Base-by-base conservation (phyloP, 2,888 invertebrate species). In the Invenusta paracnida region DNA sequence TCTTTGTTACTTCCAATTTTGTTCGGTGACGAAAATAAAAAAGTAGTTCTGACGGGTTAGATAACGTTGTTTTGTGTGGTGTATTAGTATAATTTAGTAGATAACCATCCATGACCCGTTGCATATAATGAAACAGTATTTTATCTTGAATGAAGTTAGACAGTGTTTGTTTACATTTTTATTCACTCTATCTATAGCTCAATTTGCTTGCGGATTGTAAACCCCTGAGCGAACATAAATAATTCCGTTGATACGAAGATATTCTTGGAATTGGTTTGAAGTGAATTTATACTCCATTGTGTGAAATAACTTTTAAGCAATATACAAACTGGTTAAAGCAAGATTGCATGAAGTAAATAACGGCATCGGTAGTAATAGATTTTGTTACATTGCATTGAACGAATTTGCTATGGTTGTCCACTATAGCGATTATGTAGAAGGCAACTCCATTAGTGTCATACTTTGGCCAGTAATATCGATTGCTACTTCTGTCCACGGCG, bases 381-480 rank as follows among this genome's bases (percentile, higher is more conserved):
- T 84, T 81, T 11, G 84, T 84, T 11, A 84, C 28, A 5, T 84
- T 67, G 23, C 67, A 31, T n/a, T 1, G 17, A 17, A 84, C 84
- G 23, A 66, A 84, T 84, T 82, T 82, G 13, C 30, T 30, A 23
- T 82, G 82, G 29, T 30, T 29, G 31, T 82, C 82, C 2, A 82
- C 82, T 5, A 82, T 27, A 5, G 25, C 82, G 29, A 84, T 67
- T 11, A 84, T 66, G 25, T 84, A 84, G 66, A 84, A 84, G 2
- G 84, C 23, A 31, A 11, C 2, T 11, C 84, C 66, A 27, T 66
- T 27, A 25, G 2, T 17, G 2, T 67, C 48, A n/a, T 67, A 25
- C 23, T 84, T 84, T 84, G 84, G 84, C 1, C 84, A 5, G 48
- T 23, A 84, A 30, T 82, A 25, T 84, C 84, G 28, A 84, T 66